phyloP scores from a whole-genome alignment of 2,888 invertebrate species.

The Serrognathus titanus region DNA sequence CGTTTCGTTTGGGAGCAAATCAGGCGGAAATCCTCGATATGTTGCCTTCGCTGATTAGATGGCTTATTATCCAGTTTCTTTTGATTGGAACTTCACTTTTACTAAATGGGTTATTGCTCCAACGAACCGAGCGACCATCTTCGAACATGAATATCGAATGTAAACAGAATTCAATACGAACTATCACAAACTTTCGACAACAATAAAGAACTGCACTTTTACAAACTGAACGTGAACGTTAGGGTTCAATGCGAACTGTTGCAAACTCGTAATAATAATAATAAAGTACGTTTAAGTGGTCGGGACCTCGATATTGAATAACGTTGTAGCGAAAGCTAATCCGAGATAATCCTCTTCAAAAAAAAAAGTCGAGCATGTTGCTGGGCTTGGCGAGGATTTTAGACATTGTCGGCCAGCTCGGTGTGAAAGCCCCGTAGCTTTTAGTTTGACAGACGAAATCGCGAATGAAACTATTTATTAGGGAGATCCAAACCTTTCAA shows the following conservation, averaged over 20 bases:
- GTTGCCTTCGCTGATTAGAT: not conserved
- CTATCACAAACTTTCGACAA: too few relatives aligned
- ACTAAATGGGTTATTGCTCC: too few relatives aligned
- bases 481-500: too few relatives aligned
- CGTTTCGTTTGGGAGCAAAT: not conserved
- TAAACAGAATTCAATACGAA: too few relatives aligned
- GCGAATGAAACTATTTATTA: too few relatives aligned
- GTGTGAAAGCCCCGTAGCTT: too few relatives aligned
- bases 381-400: conserved; percentile 28
- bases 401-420: conserved; percentile 24
- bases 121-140: too few relatives aligned
- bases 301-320: conserved; percentile 32
- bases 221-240: too few relatives aligned
- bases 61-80: not conserved
- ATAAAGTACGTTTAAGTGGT: conserved; percentile 21
- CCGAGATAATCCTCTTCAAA: conserved; percentile 30
- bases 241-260: too few relatives aligned
- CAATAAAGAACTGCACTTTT: too few relatives aligned
- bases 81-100: not conserved
- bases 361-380: conserved; percentile 28
- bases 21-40: not conserved
- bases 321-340: conserved; percentile 35
- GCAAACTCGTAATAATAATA: conserved; percentile 3
- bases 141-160: too few relatives aligned
- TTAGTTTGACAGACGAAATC: too few relatives aligned